Evolutionary conservation across 2,113 vertebrate species (phyloP), one percentile per base, ranked within the genome.

Genomic region (Anarrhichthys ocellatus): DNA sequence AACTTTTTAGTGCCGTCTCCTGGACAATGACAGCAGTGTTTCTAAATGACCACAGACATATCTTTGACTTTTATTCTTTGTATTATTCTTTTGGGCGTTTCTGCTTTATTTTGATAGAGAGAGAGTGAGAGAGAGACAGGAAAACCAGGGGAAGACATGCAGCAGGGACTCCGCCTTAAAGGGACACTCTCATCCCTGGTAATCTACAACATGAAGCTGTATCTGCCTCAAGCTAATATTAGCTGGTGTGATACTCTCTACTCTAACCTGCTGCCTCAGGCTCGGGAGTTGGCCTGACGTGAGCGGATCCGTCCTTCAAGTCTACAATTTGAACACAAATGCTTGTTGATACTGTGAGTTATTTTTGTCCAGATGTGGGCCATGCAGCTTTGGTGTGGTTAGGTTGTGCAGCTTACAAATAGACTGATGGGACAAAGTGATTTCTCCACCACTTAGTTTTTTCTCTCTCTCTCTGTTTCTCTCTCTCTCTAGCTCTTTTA

Each of bases 311-410:
- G 0, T 72, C 38, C 32, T 3, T 18, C 29, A 7, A 34, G 13
- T n/a, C 48, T 24, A 6, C 4, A 44, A 1, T 61, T 64, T 76
- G 27, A 64, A 24, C 59, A 44, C 50, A 29, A 44, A 70, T 34
- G 38, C 48, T 59, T 58, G 75, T n/a, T 78, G 56, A 78, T 76
- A 22, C 22, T 29, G 24, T 7, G 8, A 32, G 24, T 62, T 63
- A 62, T 54, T 72, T 82, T 52, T 14, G 27, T 22, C 22, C 10
- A 34, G 34, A 50, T 75, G 58, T 82, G 56, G 13, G 29, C 63
- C 59, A 70, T 32, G 73, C 13, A 10, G 14, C 38, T 32, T 70
- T 24, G 59, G 40, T 34, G 70, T 52, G 38, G 76, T 40, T 20
- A 46, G 22, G 42, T 17, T 36, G 24, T 5, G 0, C 52, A 27